Base-by-base conservation (phyloP, 2,113 vertebrate genomes). In the Scalopus aquaticus region DNA sequence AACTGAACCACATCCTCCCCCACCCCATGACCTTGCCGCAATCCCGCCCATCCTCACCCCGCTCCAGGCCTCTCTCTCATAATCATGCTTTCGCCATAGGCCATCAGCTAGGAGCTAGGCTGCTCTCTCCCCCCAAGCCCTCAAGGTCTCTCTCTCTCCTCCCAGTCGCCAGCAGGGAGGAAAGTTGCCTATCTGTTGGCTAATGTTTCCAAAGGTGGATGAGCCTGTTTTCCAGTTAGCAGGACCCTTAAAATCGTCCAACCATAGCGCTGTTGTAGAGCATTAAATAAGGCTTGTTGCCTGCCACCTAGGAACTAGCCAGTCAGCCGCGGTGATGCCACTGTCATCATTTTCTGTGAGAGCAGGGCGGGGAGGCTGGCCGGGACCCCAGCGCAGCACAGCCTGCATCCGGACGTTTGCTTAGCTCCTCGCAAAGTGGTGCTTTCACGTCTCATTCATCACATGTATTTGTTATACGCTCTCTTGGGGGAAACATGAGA, bases 241-340 rank as follows among this genome's bases (percentile, higher is more conserved):
- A 17, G 42, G 42, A 56, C 65, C 88, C 79, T 42, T 82, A n/a
- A n/a, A n/a, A 28, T 16, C 26, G 22, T 39, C 8, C 62, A 67
- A 51, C 74, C 77, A 37, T 9, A 56, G 58, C 39, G 42, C 35
- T 49, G 69, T 62, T 81, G 28, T 6, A 70, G 79, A 74, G 78
- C 67, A 84, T 79, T 92, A 84, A 67, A 94, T 88, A 37, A 85
- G 26, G 16, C 74, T 65, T 76, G 84, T 69, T 37, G 30, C 54
- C 58, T 46, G 49, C 58, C 62, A 78, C 54, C 12, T 32, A 13
- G 62, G 16, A 56, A 67, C 67, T 54, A 28, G 35, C 56, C 62
- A 58, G 15, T 72, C 76, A 37, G 15, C 15, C 37, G 1, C 15
- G 1, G 7, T 0, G 17, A 60, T 80, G 93, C 22, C 46, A 44